Evolutionary conservation across 1,140 invertebrate genomes (phyloP), one percentile per base, ranked within the genome.

Genomic region (Aricia agestis): DNA sequence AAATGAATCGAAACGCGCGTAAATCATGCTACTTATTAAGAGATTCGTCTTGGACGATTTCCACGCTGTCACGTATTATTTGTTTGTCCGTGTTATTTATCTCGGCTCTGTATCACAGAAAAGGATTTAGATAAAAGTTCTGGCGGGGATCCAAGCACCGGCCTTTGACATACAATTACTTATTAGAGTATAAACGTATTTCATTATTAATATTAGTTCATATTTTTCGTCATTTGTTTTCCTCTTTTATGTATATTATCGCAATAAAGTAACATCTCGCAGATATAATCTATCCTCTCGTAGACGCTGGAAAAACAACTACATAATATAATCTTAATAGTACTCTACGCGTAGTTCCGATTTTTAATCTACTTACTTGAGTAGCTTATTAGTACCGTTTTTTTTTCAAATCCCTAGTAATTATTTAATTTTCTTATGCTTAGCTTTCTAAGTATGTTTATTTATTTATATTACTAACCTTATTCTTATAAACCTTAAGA

Each of bases 1-100:
- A 69, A 68, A 13, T 63, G 68, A 41, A 69, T 69, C 59, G 59
- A 63, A 69, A 36, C 32, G 1, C 2, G 25, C 6, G 11, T 69
- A 69, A 69, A 69, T 69, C 68, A 69, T 32, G 36, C 58, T 19
- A 63, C 68, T 69, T 69, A 69, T 69, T 69, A 61, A 36, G 59
- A 59, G 36, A 59, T 69, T 59, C 58, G 57, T 59, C 59, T 42
- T 41, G 25, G 57, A 69, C 18, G 68, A 69, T 69, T 69, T 69
- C 58, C 36, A 31, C 45, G 45, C 52, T 19, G 68, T 69, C 57
- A 36, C 25, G 59, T 19, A 25, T 70, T 70, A 61, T 70, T 70
- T 41, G 59, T 70, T 65, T 25, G 59, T 61, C 61, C 58, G 18
- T 70, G 32, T 70, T 70, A 42, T 63, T 59, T 63, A 65, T 63